These are phyloP conservation scores for Ephestia elutella DNA, from an alignment of 1,140 invertebrate genomes.

Conservation along the genomic window DNA sequence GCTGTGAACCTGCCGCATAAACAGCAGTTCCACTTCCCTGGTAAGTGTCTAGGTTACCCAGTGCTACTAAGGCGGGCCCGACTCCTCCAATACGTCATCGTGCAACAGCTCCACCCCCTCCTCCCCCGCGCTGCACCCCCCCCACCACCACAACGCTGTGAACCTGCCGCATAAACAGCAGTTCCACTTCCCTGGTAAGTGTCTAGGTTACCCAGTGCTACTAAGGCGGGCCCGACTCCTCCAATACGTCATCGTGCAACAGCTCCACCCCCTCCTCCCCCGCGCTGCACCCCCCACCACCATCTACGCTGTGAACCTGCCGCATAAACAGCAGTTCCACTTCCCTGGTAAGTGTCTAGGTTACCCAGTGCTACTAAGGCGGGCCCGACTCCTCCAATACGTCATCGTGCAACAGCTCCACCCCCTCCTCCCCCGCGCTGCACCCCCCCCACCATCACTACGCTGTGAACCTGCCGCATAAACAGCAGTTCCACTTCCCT, in stretches of 20 bases:
- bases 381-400: too few relatives aligned
- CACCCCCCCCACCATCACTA: not conserved
- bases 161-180: slow-evolving; percentile 44
- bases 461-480: slow-evolving; percentile 33
- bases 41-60: slow-evolving; percentile 73
- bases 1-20: slow-evolving; percentile 42
- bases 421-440: slow-evolving; percentile 15
- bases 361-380: too few relatives aligned
- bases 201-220: not conserved
- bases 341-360: slow-evolving; percentile 84
- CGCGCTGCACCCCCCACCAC: slow-evolving; percentile 78
- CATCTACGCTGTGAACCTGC: slow-evolving; percentile 10
- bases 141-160: slow-evolving; percentile 26
- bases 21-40: slow-evolving; percentile 91
- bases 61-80: too few relatives aligned
- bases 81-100: too few relatives aligned
- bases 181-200: slow-evolving; percentile 6
- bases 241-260: slow-evolving; percentile 96
- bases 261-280: slow-evolving; percentile 97
- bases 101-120: not conserved
- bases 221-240: slow-evolving; percentile 76
- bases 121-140: too few relatives aligned
- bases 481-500: slow-evolving; percentile 91
- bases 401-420: too few relatives aligned
- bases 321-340: slow-evolving; percentile 83